Evolutionary conservation across 2,888 invertebrate genomes (phyloP).

Genomic region (Epinotia nisella): DNA sequence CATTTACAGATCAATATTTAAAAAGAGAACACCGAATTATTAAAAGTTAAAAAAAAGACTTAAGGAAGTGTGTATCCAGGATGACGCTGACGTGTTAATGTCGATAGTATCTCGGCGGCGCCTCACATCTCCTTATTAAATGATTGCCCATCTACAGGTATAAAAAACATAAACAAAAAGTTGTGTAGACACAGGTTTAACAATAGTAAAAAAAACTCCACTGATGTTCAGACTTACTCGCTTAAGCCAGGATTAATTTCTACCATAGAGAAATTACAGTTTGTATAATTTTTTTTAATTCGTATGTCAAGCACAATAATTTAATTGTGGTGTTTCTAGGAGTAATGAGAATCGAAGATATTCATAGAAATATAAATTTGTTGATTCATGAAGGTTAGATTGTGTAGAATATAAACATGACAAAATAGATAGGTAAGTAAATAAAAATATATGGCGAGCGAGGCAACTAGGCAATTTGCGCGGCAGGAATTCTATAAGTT

Average conservation of each 20-base stretch:
- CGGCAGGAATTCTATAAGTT: too few species aligned
- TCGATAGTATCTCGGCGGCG: conserved; percentile 56
- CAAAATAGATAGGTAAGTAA: too few species aligned
- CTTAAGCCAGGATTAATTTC: background rate
- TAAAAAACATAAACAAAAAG: conserved; percentile 64
- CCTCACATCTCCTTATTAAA: conserved; percentile 67
- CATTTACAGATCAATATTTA: background rate
- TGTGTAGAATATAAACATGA: too few species aligned
- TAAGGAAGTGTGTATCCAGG: conserved; percentile 8
- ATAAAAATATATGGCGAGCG: too few species aligned
- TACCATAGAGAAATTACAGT: background rate
- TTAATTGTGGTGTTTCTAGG: too few species aligned
- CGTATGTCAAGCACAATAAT: too few species aligned
- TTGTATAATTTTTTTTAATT: too few species aligned
- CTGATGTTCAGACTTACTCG: background rate
- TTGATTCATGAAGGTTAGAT: too few species aligned
- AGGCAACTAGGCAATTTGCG: too few species aligned
- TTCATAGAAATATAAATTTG: too few species aligned
- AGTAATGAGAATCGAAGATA: too few species aligned
- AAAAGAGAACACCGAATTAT: background rate
- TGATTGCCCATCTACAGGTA: conserved; percentile 72
- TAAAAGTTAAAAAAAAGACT: background rate
- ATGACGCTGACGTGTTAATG: conserved; percentile 64
- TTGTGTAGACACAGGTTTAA: conserved; percentile 52
- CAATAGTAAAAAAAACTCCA: conserved; percentile 12